Evolutionary conservation across 2,113 vertebrate species (phyloP), one percentile per base, ranked within the genome.

Genomic region (Sebastes fasciatus): DNA sequence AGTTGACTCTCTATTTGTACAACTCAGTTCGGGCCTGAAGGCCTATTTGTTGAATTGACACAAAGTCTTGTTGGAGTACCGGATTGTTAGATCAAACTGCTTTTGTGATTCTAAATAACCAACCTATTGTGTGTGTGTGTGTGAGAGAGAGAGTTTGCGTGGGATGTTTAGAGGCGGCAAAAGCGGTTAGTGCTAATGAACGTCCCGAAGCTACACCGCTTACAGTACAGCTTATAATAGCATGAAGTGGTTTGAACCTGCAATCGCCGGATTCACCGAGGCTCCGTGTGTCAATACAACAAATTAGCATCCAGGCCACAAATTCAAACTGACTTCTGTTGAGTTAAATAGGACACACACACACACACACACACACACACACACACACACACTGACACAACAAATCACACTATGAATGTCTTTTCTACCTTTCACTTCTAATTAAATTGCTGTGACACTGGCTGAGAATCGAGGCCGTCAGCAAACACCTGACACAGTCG

Each of bases 41-140:
- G 70, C 55, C 19, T 57, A 40, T 81, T 86, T 82, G 68, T 70
- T 61, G 7, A 76, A 80, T 55, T 4, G 52, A 66, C 75, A n/a
- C 52, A 42, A 75, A 23, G 66, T 46, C 54, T 76, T 34, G 70
- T 62, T 71, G 52, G 13, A 72, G 77, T 73, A 73, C 62, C 57
- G 77, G 76, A 67, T 63, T 73, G 76, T 63, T 71, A 19, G n/a
- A 72, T 73, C 77, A 77, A 77, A 74, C 55, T 68, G 77, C 26
- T 61, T 75, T 42, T 70, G 64, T 61, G 64, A 40, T 4, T 6
- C 74, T 46, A 60, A 79, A 70, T 69, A 9, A 60, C n/a, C 4
- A 58, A 40, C 23, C 10, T 19, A 4, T 26, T 34, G 45, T 72
- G 43, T 67, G 74, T 65, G 65, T 55, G 16, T 65, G 60, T 57